These are phyloP conservation scores for Bombylius discolor DNA, from an alignment of 2,888 invertebrate species.

Conservation along the genomic window DNA sequence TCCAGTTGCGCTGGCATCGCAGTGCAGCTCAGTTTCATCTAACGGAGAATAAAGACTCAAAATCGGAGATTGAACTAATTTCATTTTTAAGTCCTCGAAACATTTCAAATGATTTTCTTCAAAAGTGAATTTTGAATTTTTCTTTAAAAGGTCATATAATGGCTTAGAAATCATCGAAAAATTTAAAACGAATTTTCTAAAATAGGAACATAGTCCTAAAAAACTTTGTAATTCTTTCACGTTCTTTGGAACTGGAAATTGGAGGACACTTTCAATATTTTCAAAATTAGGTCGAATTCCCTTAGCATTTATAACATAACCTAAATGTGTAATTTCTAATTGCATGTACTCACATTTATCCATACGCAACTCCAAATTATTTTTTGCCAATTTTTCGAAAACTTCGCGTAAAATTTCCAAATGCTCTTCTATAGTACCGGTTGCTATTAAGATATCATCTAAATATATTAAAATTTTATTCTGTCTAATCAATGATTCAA, in stretches of 20 bases:
- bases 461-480: constrained; percentile 15
- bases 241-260: constrained; percentile 15
- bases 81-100: neutral
- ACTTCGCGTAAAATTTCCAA: constrained; percentile 18
- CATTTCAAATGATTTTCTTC: neutral
- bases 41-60: no score
- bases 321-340: constrained; percentile 21
- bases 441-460: constrained; percentile 18
- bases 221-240: constrained; percentile 21
- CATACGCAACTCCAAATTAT: constrained; percentile 22
- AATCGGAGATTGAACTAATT: no score
- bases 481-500: constrained; percentile 11
- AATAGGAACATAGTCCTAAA: constrained; percentile 14
- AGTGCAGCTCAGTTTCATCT: no score
- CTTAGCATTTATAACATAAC: constrained; percentile 19
- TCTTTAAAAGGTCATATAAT: neutral
- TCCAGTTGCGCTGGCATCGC: no score
- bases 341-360: constrained; percentile 21
- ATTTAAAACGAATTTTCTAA: neutral
- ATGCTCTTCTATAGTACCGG: constrained; percentile 12
- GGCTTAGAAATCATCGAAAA: neutral
- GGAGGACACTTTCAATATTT: constrained; percentile 19
- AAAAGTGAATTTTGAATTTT: neutral
- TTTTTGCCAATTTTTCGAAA: constrained; percentile 14
- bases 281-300: constrained; percentile 19